These are phyloP conservation scores for Andricus quercusramuli DNA, from an alignment of 2,888 invertebrate species.

Conservation along the genomic window DNA sequence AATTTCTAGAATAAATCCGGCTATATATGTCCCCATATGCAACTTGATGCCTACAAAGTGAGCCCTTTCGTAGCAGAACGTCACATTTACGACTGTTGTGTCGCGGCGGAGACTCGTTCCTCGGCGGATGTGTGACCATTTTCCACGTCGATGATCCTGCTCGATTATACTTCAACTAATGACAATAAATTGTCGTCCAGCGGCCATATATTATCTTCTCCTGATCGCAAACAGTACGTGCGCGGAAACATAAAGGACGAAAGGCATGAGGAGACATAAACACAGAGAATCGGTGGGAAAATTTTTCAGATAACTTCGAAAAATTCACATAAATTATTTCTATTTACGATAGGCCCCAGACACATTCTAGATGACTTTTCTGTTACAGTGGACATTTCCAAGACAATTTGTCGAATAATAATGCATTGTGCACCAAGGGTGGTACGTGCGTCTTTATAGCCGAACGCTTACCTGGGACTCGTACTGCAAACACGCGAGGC, in stretches of 20 bases:
- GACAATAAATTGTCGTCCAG: slow-evolving; percentile 68
- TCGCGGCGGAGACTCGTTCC: background rate
- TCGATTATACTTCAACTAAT: slow-evolving; percentile 67
- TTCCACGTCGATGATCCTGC: slow-evolving; percentile 57
- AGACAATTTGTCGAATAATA: too few species aligned
- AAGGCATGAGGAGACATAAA: background rate
- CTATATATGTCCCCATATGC: too few species aligned
- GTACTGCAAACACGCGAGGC: too few species aligned
- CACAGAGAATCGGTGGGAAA: background rate
- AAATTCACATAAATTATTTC: background rate
- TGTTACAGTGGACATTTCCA: too few species aligned
- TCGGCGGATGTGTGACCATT: background rate
- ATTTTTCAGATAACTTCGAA: background rate
- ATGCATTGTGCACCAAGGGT: too few species aligned
- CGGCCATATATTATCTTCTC: slow-evolving; percentile 55
- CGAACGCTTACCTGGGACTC: too few species aligned
- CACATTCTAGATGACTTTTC: too few species aligned
- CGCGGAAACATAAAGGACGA: background rate
- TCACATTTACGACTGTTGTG: background rate
- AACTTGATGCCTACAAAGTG: too few species aligned
- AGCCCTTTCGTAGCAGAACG: too few species aligned
- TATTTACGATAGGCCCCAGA: too few species aligned
- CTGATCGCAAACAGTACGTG: background rate
- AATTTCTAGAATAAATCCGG: too few species aligned
- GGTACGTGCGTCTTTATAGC: too few species aligned